Percentiles rank a stretch among this genome's conserved stretches.
phyloP scores from a whole-genome alignment of 2,113 vertebrate species.

The Lasiurus cinereus region DNA sequence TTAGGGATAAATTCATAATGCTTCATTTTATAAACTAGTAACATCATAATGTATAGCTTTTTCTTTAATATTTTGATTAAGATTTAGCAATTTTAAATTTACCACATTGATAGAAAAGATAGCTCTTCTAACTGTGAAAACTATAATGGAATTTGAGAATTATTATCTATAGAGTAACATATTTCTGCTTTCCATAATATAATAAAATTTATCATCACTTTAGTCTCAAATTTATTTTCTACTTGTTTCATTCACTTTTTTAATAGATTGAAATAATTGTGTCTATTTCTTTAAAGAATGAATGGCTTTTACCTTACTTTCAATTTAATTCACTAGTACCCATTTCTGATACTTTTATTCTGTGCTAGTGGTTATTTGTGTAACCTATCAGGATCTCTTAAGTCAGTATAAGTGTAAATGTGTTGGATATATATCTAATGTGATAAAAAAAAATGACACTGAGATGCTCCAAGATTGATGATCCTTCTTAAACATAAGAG shows the following conservation, averaged over 20 bases:
- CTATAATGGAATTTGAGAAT: neutral
- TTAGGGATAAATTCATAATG: neutral
- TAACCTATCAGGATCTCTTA: neutral
- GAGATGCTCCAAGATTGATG: slow-evolving; percentile 61
- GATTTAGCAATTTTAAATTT: neutral
- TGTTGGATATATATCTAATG: neutral
- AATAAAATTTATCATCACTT: neutral
- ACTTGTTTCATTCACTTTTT: neutral
- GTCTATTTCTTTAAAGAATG: slow-evolving; percentile 1
- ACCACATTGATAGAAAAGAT: neutral
- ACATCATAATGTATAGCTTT: neutral
- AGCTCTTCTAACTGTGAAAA: neutral
- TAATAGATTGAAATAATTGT: neutral
- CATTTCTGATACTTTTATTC: neutral
- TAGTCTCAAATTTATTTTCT: neutral
- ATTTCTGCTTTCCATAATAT: neutral
- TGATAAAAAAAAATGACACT: slow-evolving; percentile 62
- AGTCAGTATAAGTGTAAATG: neutral
- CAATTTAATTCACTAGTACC: no score
- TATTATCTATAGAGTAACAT: neutral
- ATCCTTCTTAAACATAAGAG: slow-evolving; percentile 65
- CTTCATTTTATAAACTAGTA: neutral
- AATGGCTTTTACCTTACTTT: neutral
- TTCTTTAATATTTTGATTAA: neutral
- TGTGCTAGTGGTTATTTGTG: neutral